Base-by-base conservation (phyloP, 1,140 invertebrate genomes). In the Lasioglossum albipes region DNA sequence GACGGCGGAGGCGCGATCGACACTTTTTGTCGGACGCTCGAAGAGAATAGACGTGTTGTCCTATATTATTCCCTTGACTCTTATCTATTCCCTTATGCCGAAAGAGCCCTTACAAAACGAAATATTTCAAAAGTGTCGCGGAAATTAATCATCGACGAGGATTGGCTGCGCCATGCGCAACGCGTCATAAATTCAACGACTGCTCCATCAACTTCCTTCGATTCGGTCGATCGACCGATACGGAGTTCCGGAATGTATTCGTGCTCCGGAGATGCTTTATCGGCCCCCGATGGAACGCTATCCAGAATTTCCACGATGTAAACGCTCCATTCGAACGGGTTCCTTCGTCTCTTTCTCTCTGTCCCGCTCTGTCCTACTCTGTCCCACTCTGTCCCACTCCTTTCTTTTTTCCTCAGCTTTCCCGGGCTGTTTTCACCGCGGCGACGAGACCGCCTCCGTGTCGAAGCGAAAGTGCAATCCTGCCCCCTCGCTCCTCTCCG, bases 221-320 rank as follows among this genome's bases (percentile, higher is more conserved):
- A 61, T 52, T 16, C 61, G 49, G 7, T 52, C 64, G 64, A 81
- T 81, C 75, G 83, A n/a, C 75, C 84, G 83, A 85, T 77, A 81
- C 77, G 54, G 78, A 66, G 67, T 62, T 75, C 71, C 59, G n/a
- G 69, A 84, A 84, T 81, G 79, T 81, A 76, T 80, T 81, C 73
- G n/a, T 27, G 41, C 59, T 52, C 76, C 54, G 59, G 22, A 54
- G 22, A 54, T 45, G 22, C 52, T 76, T 66, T 27, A 16, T 22
- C n/a, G 13, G n/a, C 10, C 7, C 7, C 22, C n/a, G 42, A 49
- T n/a, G 68, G 69, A 69, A 81, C 54, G 59, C 69, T 81, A 54
- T 73, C 73, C 59, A 83, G 78, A 84, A 81, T 84, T 81, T 81
- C 73, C 83, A 64, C 79, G 79, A 85, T 77, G 79, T 85, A 85